Evolutionary conservation across 2,113 vertebrate genomes (phyloP), one percentile per base, ranked within the genome.

Genomic region (Muscicapa adusta): DNA sequence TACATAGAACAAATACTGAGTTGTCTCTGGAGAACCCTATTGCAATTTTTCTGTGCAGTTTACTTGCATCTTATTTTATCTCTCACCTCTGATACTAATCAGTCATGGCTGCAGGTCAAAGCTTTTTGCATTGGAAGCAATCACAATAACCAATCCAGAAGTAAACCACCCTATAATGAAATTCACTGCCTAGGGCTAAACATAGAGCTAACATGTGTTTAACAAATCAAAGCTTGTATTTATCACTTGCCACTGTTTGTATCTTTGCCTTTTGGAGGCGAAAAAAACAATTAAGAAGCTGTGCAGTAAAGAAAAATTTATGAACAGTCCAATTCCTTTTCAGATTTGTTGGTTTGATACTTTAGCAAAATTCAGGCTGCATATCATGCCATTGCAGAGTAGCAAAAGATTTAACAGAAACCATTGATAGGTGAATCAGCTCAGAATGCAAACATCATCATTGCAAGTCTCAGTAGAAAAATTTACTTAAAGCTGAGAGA

Each of bases 171-270:
- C 95, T 72, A 94, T 98, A 98, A 98, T 98, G 97, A 97, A 98
- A 98, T 98, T 98, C 98, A 97, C 92, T 92, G 97, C 98, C 98
- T 95, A 95, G 82, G 97, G 98, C 97, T 95, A 98, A 98, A 98
- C 96, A 97, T 57, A 97, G 96, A 98, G 90, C 96, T 98, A 98
- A 98, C 97, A 98, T 97, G 97, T 98, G 97, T 98, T 98, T 97
- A 98, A 97, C 97, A 98, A 98, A 98, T 98, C 97, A 96, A 92
- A 97, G 96, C 97, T 98, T 98, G 96, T 98, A 96, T 98, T 97
- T 96, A 98, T 97, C 97, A 96, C 93, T 93, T 96, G 92, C 96
- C 93, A 98, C 94, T 98, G 96, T 94, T 94, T 96, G 89, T 97
- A 95, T 87, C 85, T 96, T 95, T 94, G 81, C 73, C 85, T 82